A percentile compares a stretch with the other conserved stretches of the same genome.
Conservation (phyloP, 2,888 invertebrate species). For the Sesamia inferens region DNA sequence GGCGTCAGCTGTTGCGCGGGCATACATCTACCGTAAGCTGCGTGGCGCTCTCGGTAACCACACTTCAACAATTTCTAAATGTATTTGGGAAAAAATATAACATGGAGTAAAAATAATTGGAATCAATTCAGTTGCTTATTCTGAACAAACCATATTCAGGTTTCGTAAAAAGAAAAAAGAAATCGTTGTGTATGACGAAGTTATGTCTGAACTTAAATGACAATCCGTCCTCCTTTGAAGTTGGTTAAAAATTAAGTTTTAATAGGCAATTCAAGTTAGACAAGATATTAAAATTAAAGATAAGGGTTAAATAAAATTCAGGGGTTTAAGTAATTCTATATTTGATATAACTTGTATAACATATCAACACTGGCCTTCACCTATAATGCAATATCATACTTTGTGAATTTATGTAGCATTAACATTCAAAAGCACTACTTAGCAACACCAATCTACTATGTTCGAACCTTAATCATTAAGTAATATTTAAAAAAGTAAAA, state of each 20-base stretch:
- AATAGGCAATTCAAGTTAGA: not conserved
- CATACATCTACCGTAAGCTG: too few relatives aligned
- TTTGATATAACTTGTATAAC: conserved; percentile 67
- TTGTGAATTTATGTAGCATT: conserved; percentile 54
- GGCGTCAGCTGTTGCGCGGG: too few relatives aligned
- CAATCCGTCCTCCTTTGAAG: not conserved
- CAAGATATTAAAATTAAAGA: not conserved
- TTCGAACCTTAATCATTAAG: conserved; percentile 29
- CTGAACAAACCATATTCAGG: too few relatives aligned
- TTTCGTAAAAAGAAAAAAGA: too few relatives aligned
- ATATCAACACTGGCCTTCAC: conserved; percentile 63
- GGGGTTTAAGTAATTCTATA: conserved; percentile 70
- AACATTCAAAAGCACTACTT: conserved; percentile 62
- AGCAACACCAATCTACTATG: conserved; percentile 57
- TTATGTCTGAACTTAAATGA: too few relatives aligned
- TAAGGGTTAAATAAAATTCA: conserved; percentile 30
- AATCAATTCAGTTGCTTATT: too few relatives aligned
- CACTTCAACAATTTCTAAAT: too few relatives aligned
- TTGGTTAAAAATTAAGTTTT: not conserved
- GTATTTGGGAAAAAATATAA: too few relatives aligned
- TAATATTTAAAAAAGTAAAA: conserved; percentile 38
- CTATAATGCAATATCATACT: conserved; percentile 57
- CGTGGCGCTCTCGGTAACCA: too few relatives aligned
- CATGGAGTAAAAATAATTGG: too few relatives aligned
- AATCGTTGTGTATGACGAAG: too few relatives aligned